Evolutionary conservation across 2,888 invertebrate species (phyloP), one percentile per base, ranked within the genome.

Genomic region (Drosophila ustulata): DNA sequence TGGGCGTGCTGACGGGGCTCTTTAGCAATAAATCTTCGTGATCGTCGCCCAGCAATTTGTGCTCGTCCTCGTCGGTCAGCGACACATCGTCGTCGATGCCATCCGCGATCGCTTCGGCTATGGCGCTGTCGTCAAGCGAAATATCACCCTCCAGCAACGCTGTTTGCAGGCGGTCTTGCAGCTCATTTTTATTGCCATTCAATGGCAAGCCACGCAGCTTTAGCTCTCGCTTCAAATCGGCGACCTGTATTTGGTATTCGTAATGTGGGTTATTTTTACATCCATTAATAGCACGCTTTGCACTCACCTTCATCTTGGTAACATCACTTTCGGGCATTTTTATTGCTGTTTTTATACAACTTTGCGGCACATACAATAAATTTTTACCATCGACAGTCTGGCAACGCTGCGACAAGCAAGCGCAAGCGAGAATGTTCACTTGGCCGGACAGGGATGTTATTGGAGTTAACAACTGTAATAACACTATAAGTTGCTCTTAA

Each of bases 191-290:
- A 91, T 97, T 97, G 4, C 98, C 98, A 52, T 94, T 93, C 7
- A 94, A 93, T 11, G 95, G 93, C 26, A 97, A 93, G 25, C 96
- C 96, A 88, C 97, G 94, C 71, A 95, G 93, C 92, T 97, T 97
- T 59, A 98, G 92, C 91, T 97, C 97, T 83, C 95, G 95, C 87
- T 96, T 96, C 80, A 98, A 93, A 91, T 98, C 97, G 11, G 96
- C 95, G 37, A 98, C 97, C 95, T 97, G 55, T 2, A 55, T 46
- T 13, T 3, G 7, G 4, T 13, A 41, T 58, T 28, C 13, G 43
- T 9, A 25, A 6, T 13, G 30, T 49, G 30, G 3, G 3, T 49
- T 37, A 13, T 28, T 63, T 28, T 5, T 0, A 11, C 1, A 25
- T 5, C 55, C 4, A 11, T 32, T 41, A 2, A 1, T 39, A 7